These are phyloP conservation scores for Acropternis orthonyx DNA, from an alignment of 2,797 vertebrate species.

Conservation along the genomic window DNA sequence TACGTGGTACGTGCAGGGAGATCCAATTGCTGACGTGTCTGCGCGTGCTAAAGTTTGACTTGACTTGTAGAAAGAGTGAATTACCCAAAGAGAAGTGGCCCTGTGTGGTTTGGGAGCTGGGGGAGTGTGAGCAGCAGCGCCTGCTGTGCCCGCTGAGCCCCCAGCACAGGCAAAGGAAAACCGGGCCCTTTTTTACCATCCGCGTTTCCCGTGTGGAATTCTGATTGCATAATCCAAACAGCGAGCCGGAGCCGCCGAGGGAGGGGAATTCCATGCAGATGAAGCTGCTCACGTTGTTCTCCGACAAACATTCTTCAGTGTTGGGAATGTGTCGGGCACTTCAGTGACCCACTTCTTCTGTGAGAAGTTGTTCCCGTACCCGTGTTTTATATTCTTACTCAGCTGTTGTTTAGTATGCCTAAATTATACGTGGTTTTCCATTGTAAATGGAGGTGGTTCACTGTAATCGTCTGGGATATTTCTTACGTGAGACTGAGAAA, in stretches of 20 bases:
- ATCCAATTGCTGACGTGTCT: background rate
- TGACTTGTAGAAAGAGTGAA: background rate
- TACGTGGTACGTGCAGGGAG: background rate
- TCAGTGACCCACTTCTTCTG: background rate
- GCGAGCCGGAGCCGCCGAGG: background rate
- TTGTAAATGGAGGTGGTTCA: background rate
- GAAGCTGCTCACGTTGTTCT: background rate
- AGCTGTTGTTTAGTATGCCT: background rate
- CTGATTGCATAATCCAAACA: background rate
- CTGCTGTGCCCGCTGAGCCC: background rate
- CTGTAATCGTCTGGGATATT: background rate
- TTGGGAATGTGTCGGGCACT: background rate
- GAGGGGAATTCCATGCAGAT: background rate
- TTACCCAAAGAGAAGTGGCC: background rate
- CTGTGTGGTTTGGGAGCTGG: background rate
- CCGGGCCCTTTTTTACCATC: background rate
- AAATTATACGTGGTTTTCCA: background rate
- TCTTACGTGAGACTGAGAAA: background rate
- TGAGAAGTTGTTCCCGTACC: background rate
- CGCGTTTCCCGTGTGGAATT: background rate
- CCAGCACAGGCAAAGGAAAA: background rate
- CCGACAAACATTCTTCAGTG: background rate
- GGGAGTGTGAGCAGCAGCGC: background rate
- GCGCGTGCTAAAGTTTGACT: background rate
- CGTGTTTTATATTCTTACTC: background rate